Evolutionary conservation across 2,888 invertebrate species (phyloP).

Genomic region (Eupithecia exiguata): DNA sequence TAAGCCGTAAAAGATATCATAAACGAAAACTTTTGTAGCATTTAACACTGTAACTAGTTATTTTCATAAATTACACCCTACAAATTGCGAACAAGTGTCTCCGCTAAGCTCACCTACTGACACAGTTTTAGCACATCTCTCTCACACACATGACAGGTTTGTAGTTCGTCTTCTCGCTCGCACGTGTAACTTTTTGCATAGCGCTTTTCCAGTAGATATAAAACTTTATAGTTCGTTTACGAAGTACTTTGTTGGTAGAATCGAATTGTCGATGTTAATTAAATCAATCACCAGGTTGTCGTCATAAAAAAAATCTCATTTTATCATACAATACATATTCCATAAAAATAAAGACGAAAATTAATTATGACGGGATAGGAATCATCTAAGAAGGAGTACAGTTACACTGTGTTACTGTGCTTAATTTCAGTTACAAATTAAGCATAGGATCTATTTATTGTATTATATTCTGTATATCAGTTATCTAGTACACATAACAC

Average conservation of each 20-base stretch:
- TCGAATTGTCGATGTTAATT: background rate
- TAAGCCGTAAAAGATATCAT: background rate
- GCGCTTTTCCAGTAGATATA: background rate
- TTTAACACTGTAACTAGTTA: background rate
- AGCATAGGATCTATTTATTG: too few species aligned
- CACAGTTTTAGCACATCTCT: background rate
- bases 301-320: too few species aligned
- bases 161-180: background rate
- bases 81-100: slow-evolving; percentile 4
- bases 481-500: too few species aligned
- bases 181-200: background rate
- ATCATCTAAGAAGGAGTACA: too few species aligned
- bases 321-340: too few species aligned
- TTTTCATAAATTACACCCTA: background rate
- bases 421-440: background rate
- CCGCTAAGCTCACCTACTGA: background rate
- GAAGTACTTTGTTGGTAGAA: background rate
- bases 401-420: background rate
- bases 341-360: too few species aligned
- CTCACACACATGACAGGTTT: background rate
- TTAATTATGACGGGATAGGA: too few species aligned
- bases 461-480: too few species aligned
- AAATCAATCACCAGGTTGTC: too few species aligned
- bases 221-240: background rate
- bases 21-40: background rate